Conservation (phyloP, 2,888 invertebrate species). For the Meiosimyza decipiens region DNA sequence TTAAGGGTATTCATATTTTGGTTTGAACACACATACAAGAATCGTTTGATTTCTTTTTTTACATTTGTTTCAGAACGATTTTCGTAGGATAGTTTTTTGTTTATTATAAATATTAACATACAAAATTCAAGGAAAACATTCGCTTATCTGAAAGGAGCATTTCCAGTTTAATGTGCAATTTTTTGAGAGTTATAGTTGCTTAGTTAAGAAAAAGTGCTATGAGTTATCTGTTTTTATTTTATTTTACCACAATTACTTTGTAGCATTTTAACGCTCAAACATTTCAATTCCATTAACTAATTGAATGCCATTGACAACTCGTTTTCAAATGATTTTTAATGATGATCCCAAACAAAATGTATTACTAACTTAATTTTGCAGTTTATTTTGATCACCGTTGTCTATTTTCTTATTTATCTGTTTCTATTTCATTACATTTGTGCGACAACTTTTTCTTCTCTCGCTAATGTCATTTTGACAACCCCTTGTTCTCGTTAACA, state of each 20-base stretch:
- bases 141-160: too few species aligned
- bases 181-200: too few species aligned
- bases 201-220: too few species aligned
- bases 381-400: conserved; percentile 40
- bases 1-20: too few species aligned
- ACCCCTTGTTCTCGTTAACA: conserved; percentile 5
- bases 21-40: too few species aligned
- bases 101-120: too few species aligned
- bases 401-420: conserved; percentile 44
- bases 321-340: too few species aligned
- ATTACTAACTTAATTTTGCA: neutral
- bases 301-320: neutral
- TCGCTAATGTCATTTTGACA: conserved; percentile 4
- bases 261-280: neutral
- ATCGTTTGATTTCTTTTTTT: too few species aligned
- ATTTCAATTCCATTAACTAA: conserved; percentile 16
- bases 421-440: conserved; percentile 57
- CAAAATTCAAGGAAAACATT: too few species aligned
- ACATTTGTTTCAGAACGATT: too few species aligned
- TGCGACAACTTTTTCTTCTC: conserved; percentile 41
- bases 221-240: neutral
- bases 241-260: neutral
- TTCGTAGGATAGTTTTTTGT: too few species aligned
- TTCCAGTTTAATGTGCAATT: too few species aligned
- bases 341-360: neutral